Base-by-base conservation (phyloP, 1,140 invertebrate species). In the Goniozus legneri region DNA sequence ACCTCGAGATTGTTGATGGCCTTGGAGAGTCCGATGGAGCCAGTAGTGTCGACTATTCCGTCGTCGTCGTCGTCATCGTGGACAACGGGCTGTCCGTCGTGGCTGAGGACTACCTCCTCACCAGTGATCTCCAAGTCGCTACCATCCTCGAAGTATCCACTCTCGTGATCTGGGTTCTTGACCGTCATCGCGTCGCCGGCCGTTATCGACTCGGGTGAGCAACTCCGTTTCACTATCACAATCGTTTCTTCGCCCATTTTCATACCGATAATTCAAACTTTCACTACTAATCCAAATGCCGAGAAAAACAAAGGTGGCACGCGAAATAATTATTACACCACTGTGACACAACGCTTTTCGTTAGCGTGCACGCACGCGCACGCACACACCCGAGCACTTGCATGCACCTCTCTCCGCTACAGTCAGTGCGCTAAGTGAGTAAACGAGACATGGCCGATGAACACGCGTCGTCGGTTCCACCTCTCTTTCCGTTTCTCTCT, bases 151-250 rank as follows among this genome's bases (percentile, higher is more conserved):
- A 62, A 74, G 22, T 68, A 73, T 1, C 70, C 70, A 35, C 69
- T 71, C 50, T 73, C 70, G 54, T 71, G 60, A 42, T 68, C 68
- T 6, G 60, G 58, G 42, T 63, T 62, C 32, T 72, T 72, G 58
- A 65, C 67, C n/a, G n/a, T n/a, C n/a, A n/a, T n/a, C n/a, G n/a
- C n/a, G n/a, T 33, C n/a, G n/a, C n/a, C n/a, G n/a, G n/a, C n/a
- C n/a, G n/a, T n/a, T n/a, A n/a, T n/a, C n/a, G n/a, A n/a, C n/a
- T n/a, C n/a, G n/a, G n/a, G n/a, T n/a, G n/a, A n/a, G n/a, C n/a
- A n/a, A n/a, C n/a, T n/a, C n/a, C n/a, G n/a, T n/a, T n/a, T n/a
- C n/a, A n/a, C n/a, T n/a, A n/a, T n/a, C n/a, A n/a, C n/a, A n/a
- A n/a, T n/a, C n/a, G n/a, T n/a, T n/a, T n/a, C n/a, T n/a, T n/a